Conservation (phyloP, 2,113 vertebrate species). For the Polypterus senegalus region DNA sequence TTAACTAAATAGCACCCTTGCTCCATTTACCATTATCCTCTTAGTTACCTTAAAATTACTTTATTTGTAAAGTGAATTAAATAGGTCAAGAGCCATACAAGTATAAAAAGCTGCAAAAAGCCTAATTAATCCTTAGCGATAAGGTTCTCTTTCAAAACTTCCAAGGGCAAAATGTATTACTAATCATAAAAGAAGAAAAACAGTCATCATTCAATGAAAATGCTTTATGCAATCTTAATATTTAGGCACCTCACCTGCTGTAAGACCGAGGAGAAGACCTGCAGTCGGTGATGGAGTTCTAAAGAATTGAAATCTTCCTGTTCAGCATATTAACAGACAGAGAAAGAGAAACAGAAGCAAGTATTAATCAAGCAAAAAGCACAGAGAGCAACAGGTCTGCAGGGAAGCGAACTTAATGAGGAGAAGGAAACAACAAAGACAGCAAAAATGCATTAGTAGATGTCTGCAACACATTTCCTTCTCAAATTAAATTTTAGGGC, state of each 20-base stretch:
- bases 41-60: too few relatives aligned
- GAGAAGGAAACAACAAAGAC: not conserved
- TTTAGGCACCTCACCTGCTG: conserved; percentile 57
- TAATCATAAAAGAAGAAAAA: too few relatives aligned
- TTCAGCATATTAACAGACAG: conserved; percentile 2
- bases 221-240: conserved; percentile 13
- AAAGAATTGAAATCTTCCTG: conserved; percentile 50
- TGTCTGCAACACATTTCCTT: not conserved
- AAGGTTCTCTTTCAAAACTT: too few relatives aligned
- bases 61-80: not conserved
- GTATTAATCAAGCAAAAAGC: not conserved
- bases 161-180: too few relatives aligned
- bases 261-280: conserved; percentile 62
- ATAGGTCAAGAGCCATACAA: not conserved
- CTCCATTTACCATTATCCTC: too few relatives aligned
- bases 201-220: too few relatives aligned
- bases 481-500: too few relatives aligned
- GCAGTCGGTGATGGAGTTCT: conserved; percentile 58
- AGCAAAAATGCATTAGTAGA: not conserved
- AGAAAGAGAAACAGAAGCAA: conserved; percentile 11
- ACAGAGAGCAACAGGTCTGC: not conserved
- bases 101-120: too few relatives aligned
- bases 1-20: too few relatives aligned
- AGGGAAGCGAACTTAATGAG: not conserved
- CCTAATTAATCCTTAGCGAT: too few relatives aligned